These are phyloP conservation scores for Trypoxylon attenuatum DNA, from an alignment of 2,888 invertebrate genomes.

Conservation along the genomic window DNA sequence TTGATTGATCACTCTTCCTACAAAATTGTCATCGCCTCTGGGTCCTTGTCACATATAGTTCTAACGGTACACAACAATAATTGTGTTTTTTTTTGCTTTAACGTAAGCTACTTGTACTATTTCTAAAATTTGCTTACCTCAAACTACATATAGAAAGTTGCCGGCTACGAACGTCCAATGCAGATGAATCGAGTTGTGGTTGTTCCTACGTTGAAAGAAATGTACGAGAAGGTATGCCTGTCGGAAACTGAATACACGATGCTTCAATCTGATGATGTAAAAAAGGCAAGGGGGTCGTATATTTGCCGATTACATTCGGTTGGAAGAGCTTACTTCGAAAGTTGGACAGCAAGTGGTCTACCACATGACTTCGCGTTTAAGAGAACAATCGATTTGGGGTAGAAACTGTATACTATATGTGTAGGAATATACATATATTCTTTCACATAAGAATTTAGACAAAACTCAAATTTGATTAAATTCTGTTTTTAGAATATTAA, in stretches of 20 bases:
- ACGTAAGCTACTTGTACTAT: background rate
- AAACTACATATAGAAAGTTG: too few species aligned
- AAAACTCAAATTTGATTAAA: too few species aligned
- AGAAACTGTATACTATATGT: constrained; percentile 15
- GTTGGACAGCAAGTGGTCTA: constrained; percentile 45
- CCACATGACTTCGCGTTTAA: constrained; percentile 44
- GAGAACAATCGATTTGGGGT: constrained; percentile 52
- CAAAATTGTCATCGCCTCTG: constrained; percentile 24
- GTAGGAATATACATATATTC: too few species aligned
- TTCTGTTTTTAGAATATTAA: too few species aligned
- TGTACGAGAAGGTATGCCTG: constrained; percentile 42
- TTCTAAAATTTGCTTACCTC: too few species aligned
- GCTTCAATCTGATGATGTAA: constrained; percentile 27
- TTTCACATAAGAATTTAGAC: too few species aligned
- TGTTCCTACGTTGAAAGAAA: background rate
- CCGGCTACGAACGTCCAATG: background rate
- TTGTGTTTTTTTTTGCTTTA: background rate
- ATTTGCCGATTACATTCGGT: constrained; percentile 35
- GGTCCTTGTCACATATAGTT: constrained; percentile 21
- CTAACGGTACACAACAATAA: constrained; percentile 34
- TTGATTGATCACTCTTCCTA: constrained; percentile 44
- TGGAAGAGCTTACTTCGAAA: constrained; percentile 7
- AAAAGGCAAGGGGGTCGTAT: constrained; percentile 6
- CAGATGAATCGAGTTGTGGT: background rate
- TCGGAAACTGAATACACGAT: constrained; percentile 13